Evolutionary conservation across 1,140 invertebrate species (phyloP), one percentile per base, ranked within the genome.

Genomic region (Drosophila lacertosa): DNA sequence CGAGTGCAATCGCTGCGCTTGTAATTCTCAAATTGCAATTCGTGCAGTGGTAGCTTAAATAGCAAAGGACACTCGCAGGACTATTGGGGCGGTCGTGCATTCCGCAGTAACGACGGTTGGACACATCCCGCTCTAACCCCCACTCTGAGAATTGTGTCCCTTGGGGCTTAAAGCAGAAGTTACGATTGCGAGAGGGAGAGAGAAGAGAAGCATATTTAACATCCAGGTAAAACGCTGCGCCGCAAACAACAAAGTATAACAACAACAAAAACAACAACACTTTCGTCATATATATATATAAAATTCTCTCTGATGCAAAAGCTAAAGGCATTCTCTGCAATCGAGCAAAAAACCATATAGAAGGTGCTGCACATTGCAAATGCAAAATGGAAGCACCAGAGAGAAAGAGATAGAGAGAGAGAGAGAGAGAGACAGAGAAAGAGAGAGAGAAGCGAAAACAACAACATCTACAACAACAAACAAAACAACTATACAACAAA

Each of bases 21-120:
- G 39, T 55, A 74, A 89, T 89, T 89, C 84, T 9, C 84, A 89
- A 89, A 33, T 76, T 50, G 39, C 1, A 51, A 60, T 89, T 89
- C 70, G 5, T 29, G 0, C 0, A 7, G 7, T 0, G n/a, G 26
- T 10, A 1, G 44, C 24, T 63, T 84, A 86, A 79, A 86, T 79
- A 76, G 20, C 40, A 51, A 20, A 10, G 45, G 15, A 15, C 40
- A 7, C 20, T 18, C 6, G 13, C 2, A 9, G 7, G 26, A 6
- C 35, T 18, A 16, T 37, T 37, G 86, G 77, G 86, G 86, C 86
- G 86, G 86, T 89, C 86, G 81, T 63, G 86, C 72, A 78, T 89
- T 89, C 77, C 63, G 81, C 86, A 89, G 86, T 53, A 71, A 68
- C 22, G 69, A 75, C 86, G 86, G 86, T 89, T 89, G 86, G 86